Conservation (phyloP, 2,888 invertebrate species). For the Ornithoptera alexandrae region DNA sequence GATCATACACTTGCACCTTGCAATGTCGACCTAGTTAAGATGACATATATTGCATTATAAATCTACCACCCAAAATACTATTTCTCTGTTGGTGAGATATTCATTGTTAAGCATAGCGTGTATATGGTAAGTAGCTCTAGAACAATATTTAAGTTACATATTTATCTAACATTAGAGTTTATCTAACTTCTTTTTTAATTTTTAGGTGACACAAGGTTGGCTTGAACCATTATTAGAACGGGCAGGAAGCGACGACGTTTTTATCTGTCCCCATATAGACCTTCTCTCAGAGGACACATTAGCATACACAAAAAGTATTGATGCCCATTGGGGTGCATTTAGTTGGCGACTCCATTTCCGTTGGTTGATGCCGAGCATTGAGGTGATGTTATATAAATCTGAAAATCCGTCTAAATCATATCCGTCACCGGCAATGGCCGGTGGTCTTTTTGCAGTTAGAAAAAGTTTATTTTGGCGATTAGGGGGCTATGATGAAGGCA, state of each 20-base stretch:
- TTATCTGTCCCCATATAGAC: slow-evolving; percentile 74
- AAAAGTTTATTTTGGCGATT: slow-evolving; percentile 91
- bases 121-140: too few species aligned
- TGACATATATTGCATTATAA: too few species aligned
- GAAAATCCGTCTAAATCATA: slow-evolving; percentile 84
- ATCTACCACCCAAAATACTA: too few species aligned
- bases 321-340: slow-evolving; percentile 98
- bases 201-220: slow-evolving; percentile 82
- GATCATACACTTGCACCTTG: too few species aligned
- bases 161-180: neutral
- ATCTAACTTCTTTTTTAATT: slow-evolving; percentile 25
- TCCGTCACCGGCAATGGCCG: slow-evolving; percentile 95
- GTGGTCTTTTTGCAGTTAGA: slow-evolving; percentile 94
- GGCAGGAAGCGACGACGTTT: slow-evolving; percentile 74
- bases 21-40: too few species aligned
- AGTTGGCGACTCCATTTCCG: slow-evolving; percentile 98
- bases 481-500: slow-evolving; percentile 86
- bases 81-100: too few species aligned
- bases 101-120: too few species aligned
- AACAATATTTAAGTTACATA: too few species aligned
- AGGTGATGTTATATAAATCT: slow-evolving; percentile 81
- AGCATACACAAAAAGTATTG: slow-evolving; percentile 95
- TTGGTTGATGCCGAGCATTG: slow-evolving; percentile 88
- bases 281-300: slow-evolving; percentile 97
- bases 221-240: slow-evolving; percentile 77